Percentiles rank a stretch among this genome's conserved stretches.
These are phyloP conservation scores for Trichopria drosophilae DNA, from an alignment of 2,888 invertebrate species.

Conservation along the genomic window DNA sequence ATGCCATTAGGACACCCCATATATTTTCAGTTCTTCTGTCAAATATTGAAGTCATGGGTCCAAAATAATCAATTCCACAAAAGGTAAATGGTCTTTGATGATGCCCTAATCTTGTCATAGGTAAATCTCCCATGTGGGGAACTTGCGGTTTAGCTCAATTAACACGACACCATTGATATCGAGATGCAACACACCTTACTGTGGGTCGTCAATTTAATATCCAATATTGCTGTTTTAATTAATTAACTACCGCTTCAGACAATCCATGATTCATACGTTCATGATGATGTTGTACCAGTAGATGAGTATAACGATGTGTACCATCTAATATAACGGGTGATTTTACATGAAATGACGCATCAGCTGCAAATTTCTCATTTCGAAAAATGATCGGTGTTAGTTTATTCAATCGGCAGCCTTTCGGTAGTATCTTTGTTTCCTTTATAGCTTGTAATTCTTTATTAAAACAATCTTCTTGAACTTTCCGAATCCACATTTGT, in stretches of 20 bases:
- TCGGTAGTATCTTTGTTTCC: background rate
- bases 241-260: too few relatives aligned
- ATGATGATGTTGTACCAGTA: too few relatives aligned
- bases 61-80: conserved; percentile 31
- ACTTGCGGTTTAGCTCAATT: conserved; percentile 12
- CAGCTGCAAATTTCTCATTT: too few relatives aligned
- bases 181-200: conserved; percentile 1
- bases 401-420: background rate
- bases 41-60: conserved; percentile 11
- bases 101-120: conserved; percentile 22
- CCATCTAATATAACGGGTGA: too few relatives aligned
- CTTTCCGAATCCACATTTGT: background rate
- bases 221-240: too few relatives aligned
- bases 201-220: too few relatives aligned
- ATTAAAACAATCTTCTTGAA: conserved; percentile 1
- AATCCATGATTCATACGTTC: too few relatives aligned
- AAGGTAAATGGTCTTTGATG: conserved; percentile 33
- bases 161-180: conserved; percentile 4
- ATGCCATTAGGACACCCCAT: conserved; percentile 20
- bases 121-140: conserved; percentile 22
- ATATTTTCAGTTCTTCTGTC: background rate
- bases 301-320: too few relatives aligned
- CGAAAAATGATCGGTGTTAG: too few relatives aligned
- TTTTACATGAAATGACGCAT: too few relatives aligned
- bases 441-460: background rate